Evolutionary conservation across 1,140 invertebrate genomes (phyloP).

Genomic region (Gonioctena quinquepunctata): DNA sequence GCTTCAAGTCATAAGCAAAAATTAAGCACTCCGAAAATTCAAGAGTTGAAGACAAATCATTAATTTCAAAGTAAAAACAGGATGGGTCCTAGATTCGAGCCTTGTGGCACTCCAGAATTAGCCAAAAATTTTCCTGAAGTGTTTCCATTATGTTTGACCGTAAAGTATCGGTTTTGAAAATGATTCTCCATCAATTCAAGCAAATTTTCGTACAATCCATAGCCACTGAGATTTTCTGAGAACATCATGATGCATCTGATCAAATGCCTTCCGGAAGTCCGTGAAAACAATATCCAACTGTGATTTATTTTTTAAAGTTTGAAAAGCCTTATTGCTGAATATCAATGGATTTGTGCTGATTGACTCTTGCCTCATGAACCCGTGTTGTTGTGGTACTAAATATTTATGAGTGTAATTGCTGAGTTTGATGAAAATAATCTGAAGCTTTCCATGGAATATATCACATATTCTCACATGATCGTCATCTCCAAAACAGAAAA

Average conservation of each 20-base stretch:
- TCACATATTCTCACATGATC: too few species aligned
- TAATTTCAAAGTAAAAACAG: background rate
- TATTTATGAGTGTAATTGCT: too few species aligned
- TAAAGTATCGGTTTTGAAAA: background rate
- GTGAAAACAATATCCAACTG: conserved; percentile 1
- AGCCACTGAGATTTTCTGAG: background rate
- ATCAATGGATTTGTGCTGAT: too few species aligned
- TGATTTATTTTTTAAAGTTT: too few species aligned
- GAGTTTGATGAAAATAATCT: too few species aligned
- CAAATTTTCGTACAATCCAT: background rate
- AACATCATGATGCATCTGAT: background rate
- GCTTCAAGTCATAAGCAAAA: background rate
- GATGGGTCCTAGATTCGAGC: background rate
- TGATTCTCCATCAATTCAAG: background rate
- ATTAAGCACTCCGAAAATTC: background rate
- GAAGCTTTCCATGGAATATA: too few species aligned
- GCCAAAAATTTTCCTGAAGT: background rate
- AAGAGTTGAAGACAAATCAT: background rate
- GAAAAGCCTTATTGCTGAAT: too few species aligned
- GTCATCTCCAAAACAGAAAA: too few species aligned
- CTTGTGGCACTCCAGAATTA: background rate
- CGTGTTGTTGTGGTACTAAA: too few species aligned
- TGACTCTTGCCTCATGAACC: too few species aligned
- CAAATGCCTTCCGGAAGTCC: conserved; percentile 8
- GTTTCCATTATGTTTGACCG: background rate